Conservation (phyloP, 1,140 invertebrate species). For the Papilio machaon region DNA sequence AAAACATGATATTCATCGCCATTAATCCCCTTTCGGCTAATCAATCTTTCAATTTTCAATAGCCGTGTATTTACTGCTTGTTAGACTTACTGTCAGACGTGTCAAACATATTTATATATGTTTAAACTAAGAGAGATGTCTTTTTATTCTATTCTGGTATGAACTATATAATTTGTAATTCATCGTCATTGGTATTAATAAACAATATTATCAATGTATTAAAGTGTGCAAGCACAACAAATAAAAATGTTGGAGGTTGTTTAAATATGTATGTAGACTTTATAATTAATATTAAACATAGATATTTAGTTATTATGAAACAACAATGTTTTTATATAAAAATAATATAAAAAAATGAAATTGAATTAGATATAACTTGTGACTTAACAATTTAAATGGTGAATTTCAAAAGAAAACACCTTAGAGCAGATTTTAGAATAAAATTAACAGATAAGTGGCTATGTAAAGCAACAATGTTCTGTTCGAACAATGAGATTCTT, state of each 20-base stretch:
- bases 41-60: slow-evolving; percentile 34
- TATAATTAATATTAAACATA: no score
- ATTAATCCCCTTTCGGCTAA: slow-evolving; percentile 24
- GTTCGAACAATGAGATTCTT: slow-evolving; percentile 13
- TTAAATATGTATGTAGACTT: no score
- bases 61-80: not conserved
- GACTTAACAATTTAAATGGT: not conserved
- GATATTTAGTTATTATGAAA: no score
- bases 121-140: not conserved
- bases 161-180: not conserved
- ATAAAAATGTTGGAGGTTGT: no score
- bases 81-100: not conserved
- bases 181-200: not conserved
- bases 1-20: slow-evolving; percentile 29
- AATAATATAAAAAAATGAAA: not conserved
- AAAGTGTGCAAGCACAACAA: no score
- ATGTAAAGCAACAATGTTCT: slow-evolving; percentile 30
- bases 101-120: not conserved
- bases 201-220: no score
- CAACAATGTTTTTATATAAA: no score
- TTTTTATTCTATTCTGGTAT: not conserved
- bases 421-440: slow-evolving; percentile 19
- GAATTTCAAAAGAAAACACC: not conserved
- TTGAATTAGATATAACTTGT: not conserved
- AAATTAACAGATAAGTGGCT: slow-evolving; percentile 29